A percentile compares a stretch with the other conserved stretches of the same genome.
phyloP scores from a whole-genome alignment of 2,113 vertebrate species.

The Aegotheles bennettii region DNA sequence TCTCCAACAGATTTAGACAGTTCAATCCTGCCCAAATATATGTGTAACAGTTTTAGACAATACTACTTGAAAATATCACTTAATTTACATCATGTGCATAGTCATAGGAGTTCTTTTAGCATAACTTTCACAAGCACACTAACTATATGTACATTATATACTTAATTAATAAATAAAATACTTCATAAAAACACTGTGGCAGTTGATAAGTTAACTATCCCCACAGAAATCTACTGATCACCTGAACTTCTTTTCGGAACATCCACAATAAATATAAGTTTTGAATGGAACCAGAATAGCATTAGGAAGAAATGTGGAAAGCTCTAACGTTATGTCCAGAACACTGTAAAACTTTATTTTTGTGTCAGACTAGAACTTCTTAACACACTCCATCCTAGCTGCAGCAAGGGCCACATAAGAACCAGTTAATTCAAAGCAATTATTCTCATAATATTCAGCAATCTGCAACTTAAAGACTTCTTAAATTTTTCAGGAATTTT shows the following conservation, averaged over 20 bases:
- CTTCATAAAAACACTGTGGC: not conserved
- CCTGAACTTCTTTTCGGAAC: not conserved
- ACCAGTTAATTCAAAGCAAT: rapidly evolving
- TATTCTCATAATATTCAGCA: not conserved
- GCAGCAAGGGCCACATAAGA: not conserved
- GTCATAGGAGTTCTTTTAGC: not conserved
- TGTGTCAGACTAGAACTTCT: not conserved
- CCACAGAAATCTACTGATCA: not conserved
- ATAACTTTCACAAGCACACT: not conserved
- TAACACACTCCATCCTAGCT: not conserved
- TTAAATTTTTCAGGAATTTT: not conserved
- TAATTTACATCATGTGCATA: not conserved
- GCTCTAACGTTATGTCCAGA: not conserved
- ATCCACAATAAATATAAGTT: not conserved
- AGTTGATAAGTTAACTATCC: not conserved
- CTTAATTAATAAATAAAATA: not conserved
- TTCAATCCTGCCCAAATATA: not conserved
- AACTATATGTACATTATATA: not conserved
- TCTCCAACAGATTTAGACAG: not conserved
- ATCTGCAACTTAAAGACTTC: not conserved
- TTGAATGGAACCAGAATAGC: not conserved
- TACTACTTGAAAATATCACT: not conserved
- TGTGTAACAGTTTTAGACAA: not conserved
- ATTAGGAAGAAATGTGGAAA: not conserved
- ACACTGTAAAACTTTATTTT: not conserved